These are phyloP conservation scores for Neotoma lepida DNA, from an alignment of 2,113 vertebrate species.

Conservation along the genomic window DNA sequence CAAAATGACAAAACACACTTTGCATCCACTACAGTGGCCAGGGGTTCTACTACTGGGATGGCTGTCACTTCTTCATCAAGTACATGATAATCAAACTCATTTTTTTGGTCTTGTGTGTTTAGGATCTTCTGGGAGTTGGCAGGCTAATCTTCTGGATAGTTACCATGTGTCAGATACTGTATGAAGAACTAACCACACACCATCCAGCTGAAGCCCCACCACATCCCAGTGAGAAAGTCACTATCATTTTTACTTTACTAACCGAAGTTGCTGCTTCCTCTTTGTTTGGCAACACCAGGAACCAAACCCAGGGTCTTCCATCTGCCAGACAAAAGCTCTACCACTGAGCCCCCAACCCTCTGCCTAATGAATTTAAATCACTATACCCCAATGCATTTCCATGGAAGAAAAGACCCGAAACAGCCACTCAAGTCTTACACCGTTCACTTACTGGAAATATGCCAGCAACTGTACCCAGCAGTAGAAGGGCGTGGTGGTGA, in stretches of 20 bases:
- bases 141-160: not conserved
- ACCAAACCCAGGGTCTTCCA: not conserved
- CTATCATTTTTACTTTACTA: not conserved
- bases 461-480: conserved; percentile 91
- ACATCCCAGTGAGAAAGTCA: not conserved
- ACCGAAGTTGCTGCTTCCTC: not conserved
- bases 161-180: no score
- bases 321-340: not conserved
- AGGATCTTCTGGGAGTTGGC: not conserved
- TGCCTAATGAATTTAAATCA: not conserved
- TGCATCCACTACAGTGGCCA: not conserved
- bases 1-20: not conserved
- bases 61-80: not conserved
- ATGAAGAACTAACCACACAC: not conserved
- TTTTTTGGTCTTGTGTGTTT: not conserved
- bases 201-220: not conserved
- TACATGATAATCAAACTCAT: not conserved
- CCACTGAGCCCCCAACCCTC: not conserved
- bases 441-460: conserved; percentile 93
- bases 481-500: conserved; percentile 95
- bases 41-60: not conserved
- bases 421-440: not conserved
- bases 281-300: not conserved
- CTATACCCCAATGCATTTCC: not conserved
- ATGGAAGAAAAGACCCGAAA: not conserved